Conservation (phyloP, 64 coral and sea anemone genomes). For the Montipora cactus region DNA sequence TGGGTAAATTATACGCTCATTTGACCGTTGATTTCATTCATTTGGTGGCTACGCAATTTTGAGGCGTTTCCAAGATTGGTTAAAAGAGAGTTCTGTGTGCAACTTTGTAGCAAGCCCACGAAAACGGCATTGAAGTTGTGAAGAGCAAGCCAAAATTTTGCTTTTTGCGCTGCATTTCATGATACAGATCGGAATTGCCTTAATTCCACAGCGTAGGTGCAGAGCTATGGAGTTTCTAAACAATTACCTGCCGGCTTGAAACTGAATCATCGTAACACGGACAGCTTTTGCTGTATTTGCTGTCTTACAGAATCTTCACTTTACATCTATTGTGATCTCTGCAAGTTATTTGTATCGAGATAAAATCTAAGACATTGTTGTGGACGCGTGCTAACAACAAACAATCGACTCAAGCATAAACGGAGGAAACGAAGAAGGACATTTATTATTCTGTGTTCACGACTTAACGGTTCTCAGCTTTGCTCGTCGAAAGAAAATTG, state of each 20-base stretch:
- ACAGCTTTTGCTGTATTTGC: background rate
- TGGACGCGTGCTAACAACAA: background rate
- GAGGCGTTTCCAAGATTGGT: constrained; percentile 30
- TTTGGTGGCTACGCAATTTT: constrained; percentile 3
- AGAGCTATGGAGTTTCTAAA: background rate
- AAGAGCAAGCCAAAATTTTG: too few relatives aligned
- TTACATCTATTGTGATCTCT: background rate
- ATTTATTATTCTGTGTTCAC: background rate
- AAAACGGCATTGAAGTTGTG: background rate
- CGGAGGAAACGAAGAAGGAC: background rate
- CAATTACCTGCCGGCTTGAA: background rate
- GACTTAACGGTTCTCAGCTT: background rate
- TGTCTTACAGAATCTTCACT: background rate
- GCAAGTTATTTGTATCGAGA: background rate
- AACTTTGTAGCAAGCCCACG: background rate
- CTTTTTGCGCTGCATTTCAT: background rate
- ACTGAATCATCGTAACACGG: background rate
- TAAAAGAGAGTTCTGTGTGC: background rate
- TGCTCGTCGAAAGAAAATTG: background rate
- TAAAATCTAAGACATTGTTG: too few relatives aligned
- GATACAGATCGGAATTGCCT: too few relatives aligned
- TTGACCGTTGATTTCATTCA: background rate
- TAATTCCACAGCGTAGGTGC: background rate
- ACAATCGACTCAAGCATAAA: background rate
- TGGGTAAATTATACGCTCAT: background rate